Evolutionary conservation across 2,113 vertebrate species (phyloP).

Genomic region (Glaucomys volans): DNA sequence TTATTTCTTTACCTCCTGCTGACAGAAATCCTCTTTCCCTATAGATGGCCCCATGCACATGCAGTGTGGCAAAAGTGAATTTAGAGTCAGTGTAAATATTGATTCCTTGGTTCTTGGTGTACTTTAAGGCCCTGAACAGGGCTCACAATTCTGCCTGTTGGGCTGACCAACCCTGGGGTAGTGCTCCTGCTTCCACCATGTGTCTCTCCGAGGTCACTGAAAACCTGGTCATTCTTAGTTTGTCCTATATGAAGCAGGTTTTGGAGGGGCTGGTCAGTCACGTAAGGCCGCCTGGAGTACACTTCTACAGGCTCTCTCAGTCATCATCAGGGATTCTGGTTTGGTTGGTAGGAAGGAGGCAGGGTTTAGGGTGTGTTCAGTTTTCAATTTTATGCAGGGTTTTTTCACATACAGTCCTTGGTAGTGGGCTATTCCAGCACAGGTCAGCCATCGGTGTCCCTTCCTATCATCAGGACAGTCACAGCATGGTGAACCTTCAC

Average conservation of each 20-base stretch:
- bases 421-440: not conserved
- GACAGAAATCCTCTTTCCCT: not conserved
- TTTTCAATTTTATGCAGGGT: not conserved
- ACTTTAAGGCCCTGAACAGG: not conserved
- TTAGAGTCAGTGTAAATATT: not conserved
- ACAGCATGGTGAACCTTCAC: not conserved
- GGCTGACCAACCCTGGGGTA: not conserved
- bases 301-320: too few species aligned
- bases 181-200: not conserved
- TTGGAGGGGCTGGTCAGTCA: not conserved
- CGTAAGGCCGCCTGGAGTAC: not conserved
- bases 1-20: not conserved
- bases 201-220: not conserved
- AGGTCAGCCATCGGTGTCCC: not conserved
- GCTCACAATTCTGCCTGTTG: not conserved
- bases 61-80: not conserved
- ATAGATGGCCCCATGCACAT: not conserved
- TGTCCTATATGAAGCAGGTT: not conserved
- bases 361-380: not conserved
- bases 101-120: accelerated
- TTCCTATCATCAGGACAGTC: not conserved
- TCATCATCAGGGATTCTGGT: too few species aligned
- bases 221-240: not conserved
- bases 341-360: not conserved
- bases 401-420: not conserved